phyloP scores from a whole-genome alignment of 1,140 invertebrate genomes.

The Parasteatoda tepidariorum region DNA sequence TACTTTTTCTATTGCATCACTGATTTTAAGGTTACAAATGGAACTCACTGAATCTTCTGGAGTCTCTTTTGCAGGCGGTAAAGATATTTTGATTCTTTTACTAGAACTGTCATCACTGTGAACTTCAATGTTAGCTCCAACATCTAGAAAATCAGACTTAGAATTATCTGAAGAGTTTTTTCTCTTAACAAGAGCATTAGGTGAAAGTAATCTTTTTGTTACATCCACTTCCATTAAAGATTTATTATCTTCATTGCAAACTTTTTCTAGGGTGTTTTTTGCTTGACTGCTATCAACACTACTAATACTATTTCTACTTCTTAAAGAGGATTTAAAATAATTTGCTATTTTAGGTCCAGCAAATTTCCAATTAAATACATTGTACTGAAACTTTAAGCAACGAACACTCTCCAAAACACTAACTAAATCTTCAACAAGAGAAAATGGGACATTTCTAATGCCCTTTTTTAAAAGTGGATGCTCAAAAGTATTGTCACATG shows the following conservation, averaged over 20 bases:
- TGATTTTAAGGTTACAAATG: neutral
- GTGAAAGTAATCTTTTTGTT: neutral
- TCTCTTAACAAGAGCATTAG: neutral
- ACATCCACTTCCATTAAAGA: neutral
- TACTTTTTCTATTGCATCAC: neutral
- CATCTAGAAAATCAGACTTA: neutral
- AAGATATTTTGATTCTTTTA: constrained; percentile 7
- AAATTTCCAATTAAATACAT: constrained; percentile 41
- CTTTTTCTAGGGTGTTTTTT: neutral
- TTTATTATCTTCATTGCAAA: neutral
- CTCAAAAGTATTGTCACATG: neutral
- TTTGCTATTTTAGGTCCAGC: constrained; percentile 2
- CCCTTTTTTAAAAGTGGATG: constrained; percentile 38
- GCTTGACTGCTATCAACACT: neutral
- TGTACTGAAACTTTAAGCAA: constrained; percentile 31
- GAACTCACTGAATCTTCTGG: neutral
- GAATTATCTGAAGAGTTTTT: neutral
- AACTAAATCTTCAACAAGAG: constrained; percentile 22
- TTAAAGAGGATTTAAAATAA: neutral
- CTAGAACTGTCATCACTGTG: neutral
- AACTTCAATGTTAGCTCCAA: constrained; percentile 25
- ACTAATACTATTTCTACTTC: neutral
- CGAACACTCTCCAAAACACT: constrained; percentile 25
- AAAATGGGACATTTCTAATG: constrained; percentile 20
- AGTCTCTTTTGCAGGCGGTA: no score